Evolutionary conservation across 2,888 invertebrate genomes (phyloP), one percentile per base, ranked within the genome.

Genomic region (Lordiphosa fenestrarum): DNA sequence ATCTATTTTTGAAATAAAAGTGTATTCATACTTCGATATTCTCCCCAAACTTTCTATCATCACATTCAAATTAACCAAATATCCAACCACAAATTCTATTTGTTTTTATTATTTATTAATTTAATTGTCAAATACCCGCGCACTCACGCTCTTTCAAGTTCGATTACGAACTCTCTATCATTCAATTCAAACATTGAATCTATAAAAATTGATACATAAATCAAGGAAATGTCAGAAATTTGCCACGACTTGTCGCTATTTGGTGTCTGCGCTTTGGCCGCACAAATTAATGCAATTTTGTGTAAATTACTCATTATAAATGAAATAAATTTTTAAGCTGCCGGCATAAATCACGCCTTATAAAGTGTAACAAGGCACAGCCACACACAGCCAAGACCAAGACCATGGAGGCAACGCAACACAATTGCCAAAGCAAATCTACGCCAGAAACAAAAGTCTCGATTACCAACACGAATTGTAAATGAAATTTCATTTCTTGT

Each of bases 281-380:
- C 73, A 56, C 73, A 77, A 73, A 77, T 85, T 73, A 84, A 78
- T 74, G 84, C 76, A 81, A 72, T 78, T 82, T 73, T 72, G 77
- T 78, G 77, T 82, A 82, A 84, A 84, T 84, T 81, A 85, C 76
- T 84, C 78, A 81, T 85, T 85, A 85, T 78, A 84, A 81, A 68
- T 69, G 74, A 85, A 73, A 85, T 85, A 81, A 84, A 84, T 84
- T 84, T 82, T 67, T 65, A 62, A 47, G 53, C 59, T 61, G 69
- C 71, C 47, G 69, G 71, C 74, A 84, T 81, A 84, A 84, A 84
- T 85, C 85, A 84, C 77, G 65, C 73, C 74, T 75, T 62, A 66
- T 74, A 80, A 80, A 83, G 53, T 73, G 67, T 62, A 70, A 68
- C 71, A 71, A 54, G 53, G 53, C 53, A 46, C 58, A 51, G 61